Evolutionary conservation across 2,113 vertebrate genomes (phyloP).

Genomic region (Gambusia affinis): DNA sequence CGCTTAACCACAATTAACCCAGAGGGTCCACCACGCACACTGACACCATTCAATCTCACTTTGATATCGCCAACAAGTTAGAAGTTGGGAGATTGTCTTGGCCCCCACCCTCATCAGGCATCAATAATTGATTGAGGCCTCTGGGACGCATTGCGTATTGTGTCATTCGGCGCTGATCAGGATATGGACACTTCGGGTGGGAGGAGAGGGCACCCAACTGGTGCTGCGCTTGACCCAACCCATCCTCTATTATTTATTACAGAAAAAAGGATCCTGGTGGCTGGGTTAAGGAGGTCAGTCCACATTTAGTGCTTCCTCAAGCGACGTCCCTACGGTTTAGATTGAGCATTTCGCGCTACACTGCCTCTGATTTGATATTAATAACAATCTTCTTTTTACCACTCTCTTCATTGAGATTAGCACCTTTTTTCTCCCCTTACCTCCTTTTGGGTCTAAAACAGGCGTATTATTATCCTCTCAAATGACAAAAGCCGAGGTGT

Average conservation of each 20-base stretch:
- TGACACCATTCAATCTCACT: slow-evolving; percentile 72
- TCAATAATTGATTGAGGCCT: slow-evolving; percentile 81
- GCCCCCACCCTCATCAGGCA: slow-evolving; percentile 70
- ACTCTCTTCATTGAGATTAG: slow-evolving; percentile 76
- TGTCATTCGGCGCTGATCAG: slow-evolving; percentile 69
- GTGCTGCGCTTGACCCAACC: slow-evolving; percentile 71
- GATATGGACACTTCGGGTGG: slow-evolving; percentile 45
- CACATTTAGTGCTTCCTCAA: slow-evolving; percentile 75
- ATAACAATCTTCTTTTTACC: slow-evolving; percentile 80
- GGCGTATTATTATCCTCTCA: slow-evolving; percentile 33
- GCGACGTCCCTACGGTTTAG: slow-evolving; percentile 62
- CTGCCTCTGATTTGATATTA: slow-evolving; percentile 83
- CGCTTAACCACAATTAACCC: slow-evolving; percentile 79
- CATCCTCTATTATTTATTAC: slow-evolving; percentile 83
- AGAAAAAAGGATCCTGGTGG: slow-evolving; percentile 64
- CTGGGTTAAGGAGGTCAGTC: slow-evolving; percentile 80
- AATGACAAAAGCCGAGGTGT: slow-evolving; percentile 54
- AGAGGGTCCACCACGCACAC: slow-evolving; percentile 41
- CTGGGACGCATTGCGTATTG: slow-evolving; percentile 63
- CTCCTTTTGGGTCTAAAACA: slow-evolving; percentile 57
- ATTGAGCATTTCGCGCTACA: slow-evolving; percentile 85
- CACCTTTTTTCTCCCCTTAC: slow-evolving; percentile 33
- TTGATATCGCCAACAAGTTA: slow-evolving; percentile 62
- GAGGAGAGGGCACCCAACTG: slow-evolving; percentile 55
- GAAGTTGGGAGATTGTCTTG: slow-evolving; percentile 74